Base-by-base conservation (phyloP, 2,888 invertebrate genomes). In the Fragum whitleyi region DNA sequence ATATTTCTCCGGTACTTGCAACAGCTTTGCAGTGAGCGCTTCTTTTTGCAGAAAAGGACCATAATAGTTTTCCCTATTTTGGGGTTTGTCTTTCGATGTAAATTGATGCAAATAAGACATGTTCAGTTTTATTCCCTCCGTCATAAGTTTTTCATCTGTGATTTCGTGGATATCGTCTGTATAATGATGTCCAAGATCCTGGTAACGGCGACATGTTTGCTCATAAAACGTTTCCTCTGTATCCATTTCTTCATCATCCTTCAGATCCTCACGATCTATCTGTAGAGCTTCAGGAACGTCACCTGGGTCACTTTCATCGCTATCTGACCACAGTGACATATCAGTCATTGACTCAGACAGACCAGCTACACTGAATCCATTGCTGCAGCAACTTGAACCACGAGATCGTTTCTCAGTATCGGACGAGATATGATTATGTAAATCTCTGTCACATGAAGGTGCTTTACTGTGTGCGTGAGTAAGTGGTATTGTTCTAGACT, bases 1-100 rank as follows among this genome's bases (percentile, higher is more conserved):
- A 72, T 81, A 87, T 39, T 61, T 82, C 3, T 85, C 23, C 53
- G 83, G 87, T 0, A 79, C 42, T 39, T 61, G 42, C 14, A 67
- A 26, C 6, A 78, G 69, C 21, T 36, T 28, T 11, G 76, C 65
- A 51, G 26, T 53, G n/a, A 81, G 26, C 32, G 39, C 21, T 9
- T 39, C 59, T 19, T 42, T 29, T n/a, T 26, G 14, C 2, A 74
- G 65, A 16, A 77, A 32, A 14, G 32, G 36, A 29, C 21, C 29
- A 36, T 81, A 81, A 26, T 74, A 77, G 0, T 32, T 79, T 28
- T 79, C 70, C 39, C 61, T 71, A 53, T 76, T 79, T 68, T 57
- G 68, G 28, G 57, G 55, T 3, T 47, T 47, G 3, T 47, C 47
- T 47, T 47, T 47, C 3, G 47, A 47, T n/a, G 14, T 16, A 47